Percentiles rank a stretch among this genome's conserved stretches.
Conservation (phyloP, 1,140 invertebrate species). For the Drosophila mauritiana region DNA sequence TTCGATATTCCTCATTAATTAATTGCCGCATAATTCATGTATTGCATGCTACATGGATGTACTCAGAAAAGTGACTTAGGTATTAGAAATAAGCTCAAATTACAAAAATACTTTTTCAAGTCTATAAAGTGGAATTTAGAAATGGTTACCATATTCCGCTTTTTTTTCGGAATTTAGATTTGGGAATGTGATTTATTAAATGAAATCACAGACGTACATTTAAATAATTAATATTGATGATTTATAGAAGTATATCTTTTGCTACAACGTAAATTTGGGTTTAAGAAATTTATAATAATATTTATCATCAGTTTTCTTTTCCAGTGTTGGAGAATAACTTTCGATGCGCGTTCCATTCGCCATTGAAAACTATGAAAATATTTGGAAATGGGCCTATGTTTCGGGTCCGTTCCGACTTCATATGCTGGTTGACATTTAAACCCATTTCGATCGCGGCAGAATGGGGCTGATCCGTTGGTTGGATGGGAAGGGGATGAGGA, state of each 20-base stretch:
- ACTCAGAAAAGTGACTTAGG: neutral
- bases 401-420: conserved; percentile 36
- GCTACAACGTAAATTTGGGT: too few species aligned
- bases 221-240: too few species aligned
- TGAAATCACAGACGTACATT: too few species aligned
- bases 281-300: too few species aligned
- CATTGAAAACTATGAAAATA: conserved; percentile 76
- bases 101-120: too few species aligned
- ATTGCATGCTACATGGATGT: conserved; percentile 47
- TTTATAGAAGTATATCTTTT: too few species aligned
- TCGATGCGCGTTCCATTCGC: conserved; percentile 19
- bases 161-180: too few species aligned
- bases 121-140: too few species aligned
- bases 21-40: conserved; percentile 73
- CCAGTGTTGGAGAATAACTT: conserved; percentile 19
- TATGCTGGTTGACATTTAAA: conserved; percentile 81
- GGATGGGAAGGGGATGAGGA: conserved; percentile 3
- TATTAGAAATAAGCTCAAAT: too few species aligned
- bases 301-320: neutral
- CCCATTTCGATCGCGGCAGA: conserved; percentile 24
- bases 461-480: conserved; percentile 6
- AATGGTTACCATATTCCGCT: too few species aligned
- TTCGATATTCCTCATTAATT: conserved; percentile 48
- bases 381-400: conserved; percentile 54
- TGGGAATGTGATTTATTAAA: too few species aligned